These are phyloP conservation scores for Hystrix cristata DNA, from an alignment of 2,113 vertebrate species.

Conservation along the genomic window DNA sequence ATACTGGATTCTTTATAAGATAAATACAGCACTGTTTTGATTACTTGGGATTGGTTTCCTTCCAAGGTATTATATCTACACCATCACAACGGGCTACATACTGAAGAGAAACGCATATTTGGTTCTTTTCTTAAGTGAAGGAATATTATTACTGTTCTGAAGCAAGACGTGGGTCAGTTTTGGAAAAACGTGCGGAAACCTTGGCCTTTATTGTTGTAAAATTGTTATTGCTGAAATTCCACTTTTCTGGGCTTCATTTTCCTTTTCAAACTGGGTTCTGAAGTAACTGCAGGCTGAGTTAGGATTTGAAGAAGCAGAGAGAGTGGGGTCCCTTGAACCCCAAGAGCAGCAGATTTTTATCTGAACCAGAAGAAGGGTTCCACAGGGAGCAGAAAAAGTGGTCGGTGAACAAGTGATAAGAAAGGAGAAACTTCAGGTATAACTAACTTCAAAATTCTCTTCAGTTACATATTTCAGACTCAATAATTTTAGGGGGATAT, in stretches of 20 bases:
- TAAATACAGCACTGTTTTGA: neutral
- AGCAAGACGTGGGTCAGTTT: neutral
- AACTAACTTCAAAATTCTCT: neutral
- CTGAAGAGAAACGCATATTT: neutral
- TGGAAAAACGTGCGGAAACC: neutral
- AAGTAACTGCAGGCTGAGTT: neutral
- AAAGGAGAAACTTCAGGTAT: neutral
- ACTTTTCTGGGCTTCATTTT: neutral
- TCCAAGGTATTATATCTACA: neutral
- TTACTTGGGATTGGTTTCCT: neutral
- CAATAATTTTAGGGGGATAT: neutral
- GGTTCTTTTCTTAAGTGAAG: neutral
- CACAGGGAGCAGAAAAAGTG: neutral
- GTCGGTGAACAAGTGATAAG: neutral
- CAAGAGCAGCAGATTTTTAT: neutral
- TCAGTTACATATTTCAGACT: neutral
- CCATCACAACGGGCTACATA: neutral
- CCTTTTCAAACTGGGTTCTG: neutral
- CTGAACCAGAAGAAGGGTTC: neutral
- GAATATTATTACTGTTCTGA: neutral
- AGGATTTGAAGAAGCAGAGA: neutral
- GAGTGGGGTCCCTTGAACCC: rapidly evolving
- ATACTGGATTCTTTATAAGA: neutral
- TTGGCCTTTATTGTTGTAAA: neutral
- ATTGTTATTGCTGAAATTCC: neutral